Evolutionary conservation across 2,888 invertebrate genomes (phyloP), one percentile per base, ranked within the genome.

Genomic region (Agriopis aurantiaria): DNA sequence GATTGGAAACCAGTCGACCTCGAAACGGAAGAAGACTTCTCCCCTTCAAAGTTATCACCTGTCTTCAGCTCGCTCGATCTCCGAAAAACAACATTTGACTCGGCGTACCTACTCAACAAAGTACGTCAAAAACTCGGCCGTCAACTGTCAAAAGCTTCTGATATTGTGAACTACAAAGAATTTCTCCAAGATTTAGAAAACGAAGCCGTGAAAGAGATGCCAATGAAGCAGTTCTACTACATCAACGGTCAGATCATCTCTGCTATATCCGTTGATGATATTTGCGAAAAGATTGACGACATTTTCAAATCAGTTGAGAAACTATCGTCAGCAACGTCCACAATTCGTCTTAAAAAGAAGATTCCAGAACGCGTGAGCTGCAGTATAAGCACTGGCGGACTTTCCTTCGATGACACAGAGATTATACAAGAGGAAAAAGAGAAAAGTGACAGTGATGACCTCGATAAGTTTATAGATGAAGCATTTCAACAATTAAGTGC

Each of bases 221-320:
- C 88, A 0, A 74, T 80, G 0, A 88, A 87, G 65, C 84, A 86
- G 53, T 90, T 89, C 68, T 88, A 86, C 65, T 88, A 78, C 74
- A 79, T 91, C 66, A 88, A 85, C 71, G 91, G 91, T 0, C 88
- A 92, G 60, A 86, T 92, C 0, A 75, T 91, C 0, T 92, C 93
- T 0, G 92, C 91, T 0, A 80, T 79, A 0, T 92, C 93, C 0
- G 87, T 92, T 0, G 92, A 93, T 74, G 87, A 90, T 1, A 91
- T 93, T 8, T 93, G 93, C 60, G 83, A 85, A 11, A 85, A 85
- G 65, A 93, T 93, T 12, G 93, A 94, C 56, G 86, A 90, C 7
- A 85, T 93, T 1, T 93, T 94, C 75, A 90, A 88, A 72, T 93
- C 93, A 2, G 88, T 94, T 3, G 92, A 93, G 14, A 89, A 89